Conservation (phyloP, 2,888 invertebrate genomes). For the Scaptomyza caliginosa region DNA sequence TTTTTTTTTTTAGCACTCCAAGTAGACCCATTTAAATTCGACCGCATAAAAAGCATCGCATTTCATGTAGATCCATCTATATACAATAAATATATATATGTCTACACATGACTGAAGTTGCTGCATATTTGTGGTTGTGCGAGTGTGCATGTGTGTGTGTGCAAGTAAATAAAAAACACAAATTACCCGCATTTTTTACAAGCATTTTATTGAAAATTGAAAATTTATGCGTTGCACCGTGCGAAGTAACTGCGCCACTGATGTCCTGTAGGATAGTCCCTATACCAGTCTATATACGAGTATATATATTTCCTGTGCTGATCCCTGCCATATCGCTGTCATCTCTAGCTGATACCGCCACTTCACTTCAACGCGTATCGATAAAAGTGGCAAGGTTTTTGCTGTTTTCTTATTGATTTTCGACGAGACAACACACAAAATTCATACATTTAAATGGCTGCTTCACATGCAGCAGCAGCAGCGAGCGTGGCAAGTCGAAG, state of each 20-base stretch:
- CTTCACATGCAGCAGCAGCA: constrained; percentile 40
- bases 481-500: no score
- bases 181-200: constrained; percentile 80
- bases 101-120: constrained; percentile 48
- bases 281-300: neutral
- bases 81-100: constrained; percentile 17
- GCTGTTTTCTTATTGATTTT: constrained; percentile 49
- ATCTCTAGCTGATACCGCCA: constrained; percentile 56
- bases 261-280: constrained; percentile 1
- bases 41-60: constrained; percentile 68
- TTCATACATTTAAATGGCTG: constrained; percentile 61
- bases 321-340: constrained; percentile 78
- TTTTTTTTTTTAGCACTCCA: constrained; percentile 58
- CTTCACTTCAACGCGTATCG: constrained; percentile 49
- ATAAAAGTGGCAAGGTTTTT: constrained; percentile 43
- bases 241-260: constrained; percentile 13
- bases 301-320: constrained; percentile 44
- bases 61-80: constrained; percentile 21
- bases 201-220: constrained; percentile 71
- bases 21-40: constrained; percentile 73
- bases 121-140: constrained; percentile 33
- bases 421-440: constrained; percentile 19
- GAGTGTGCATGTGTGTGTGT: constrained; percentile 11
- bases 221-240: constrained; percentile 64
- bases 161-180: constrained; percentile 50